Base-by-base conservation (phyloP, 1,140 invertebrate genomes). In the Trichogramma pretiosum region DNA sequence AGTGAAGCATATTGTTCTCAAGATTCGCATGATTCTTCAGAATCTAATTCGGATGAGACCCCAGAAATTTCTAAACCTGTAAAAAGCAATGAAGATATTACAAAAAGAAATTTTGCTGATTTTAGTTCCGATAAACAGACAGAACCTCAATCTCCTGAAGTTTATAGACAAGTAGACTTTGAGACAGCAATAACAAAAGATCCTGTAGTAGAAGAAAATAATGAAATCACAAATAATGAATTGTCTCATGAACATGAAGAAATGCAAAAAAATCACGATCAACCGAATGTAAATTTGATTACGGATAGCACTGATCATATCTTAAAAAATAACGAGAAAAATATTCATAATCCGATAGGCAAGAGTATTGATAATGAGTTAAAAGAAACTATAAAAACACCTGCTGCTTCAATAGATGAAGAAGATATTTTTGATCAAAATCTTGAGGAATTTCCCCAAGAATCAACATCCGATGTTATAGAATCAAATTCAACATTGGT, bases 1-100 rank as follows among this genome's bases (percentile, higher is more conserved):
- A 61, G 57, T 36, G 61, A 65, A 48, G 58, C 61, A 32, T 64
- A 65, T 41, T 56, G 42, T 16, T 67, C 61, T n/a, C 62, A 63
- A 9, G 62, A 67, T 45, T 67, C 60, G 21, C 56, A 64, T 45
- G 58, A 56, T 17, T 54, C 35, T 13, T 46, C 32, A 21, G 42
- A 48, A 16, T 33, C 18, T 37, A 32, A 35, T 37, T 8, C 9
- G n/a, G 3, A n/a, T n/a, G n/a, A n/a, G n/a, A n/a, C n/a, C n/a
- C n/a, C n/a, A n/a, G n/a, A n/a, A n/a, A n/a, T n/a, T n/a, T n/a
- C n/a, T n/a, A n/a, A 8, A 43, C 38, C 41, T 21, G 7, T 42
- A 30, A 14, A 11, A 24, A 37, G 48, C 16, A 46, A 5, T 40
- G 18, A 56, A 32, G 26, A 41, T 13, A 19, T 46, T 40, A 16